A percentile compares a stretch with the other conserved stretches of the same genome.
phyloP scores from a whole-genome alignment of 2,113 vertebrate species.

The Melospiza melodia region DNA sequence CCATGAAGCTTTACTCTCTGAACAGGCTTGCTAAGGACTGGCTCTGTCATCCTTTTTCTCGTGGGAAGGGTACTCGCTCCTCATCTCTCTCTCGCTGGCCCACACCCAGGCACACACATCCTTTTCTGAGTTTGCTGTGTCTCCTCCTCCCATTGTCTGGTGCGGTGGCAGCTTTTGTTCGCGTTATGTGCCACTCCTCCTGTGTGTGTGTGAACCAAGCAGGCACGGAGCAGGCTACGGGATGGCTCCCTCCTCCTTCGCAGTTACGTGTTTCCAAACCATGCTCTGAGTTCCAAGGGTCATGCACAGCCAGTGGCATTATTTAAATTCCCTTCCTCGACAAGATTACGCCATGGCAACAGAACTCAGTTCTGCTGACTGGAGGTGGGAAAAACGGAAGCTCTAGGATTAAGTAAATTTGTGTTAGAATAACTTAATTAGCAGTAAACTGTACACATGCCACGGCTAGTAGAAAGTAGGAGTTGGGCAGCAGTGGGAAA shows the following conservation, averaged over 20 bases:
- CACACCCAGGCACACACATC: not conserved
- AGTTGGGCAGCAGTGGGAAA: constrained; percentile 27
- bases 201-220: not conserved
- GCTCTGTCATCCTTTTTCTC: not conserved
- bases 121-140: not conserved
- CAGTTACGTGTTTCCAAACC: not conserved
- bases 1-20: not conserved
- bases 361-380: constrained; percentile 67
- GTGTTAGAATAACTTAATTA: constrained; percentile 70
- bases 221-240: not conserved
- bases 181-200: not conserved
- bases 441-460: not conserved
- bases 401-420: constrained; percentile 67
- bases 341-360: constrained; percentile 77
- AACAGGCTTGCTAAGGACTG: not conserved
- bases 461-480: not conserved
- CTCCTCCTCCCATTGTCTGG: not conserved
- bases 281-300: constrained; percentile 2
- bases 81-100: not conserved
- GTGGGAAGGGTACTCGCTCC: not conserved
- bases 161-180: constrained; percentile 6
- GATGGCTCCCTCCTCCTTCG: not conserved
- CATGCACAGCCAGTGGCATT: constrained; percentile 68
- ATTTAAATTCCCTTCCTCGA: constrained; percentile 79
- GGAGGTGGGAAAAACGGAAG: constrained; percentile 67